Percentiles rank a stretch among this genome's conserved stretches.
phyloP scores from a whole-genome alignment of 2,797 vertebrate species.

The Tragopan temminckii region DNA sequence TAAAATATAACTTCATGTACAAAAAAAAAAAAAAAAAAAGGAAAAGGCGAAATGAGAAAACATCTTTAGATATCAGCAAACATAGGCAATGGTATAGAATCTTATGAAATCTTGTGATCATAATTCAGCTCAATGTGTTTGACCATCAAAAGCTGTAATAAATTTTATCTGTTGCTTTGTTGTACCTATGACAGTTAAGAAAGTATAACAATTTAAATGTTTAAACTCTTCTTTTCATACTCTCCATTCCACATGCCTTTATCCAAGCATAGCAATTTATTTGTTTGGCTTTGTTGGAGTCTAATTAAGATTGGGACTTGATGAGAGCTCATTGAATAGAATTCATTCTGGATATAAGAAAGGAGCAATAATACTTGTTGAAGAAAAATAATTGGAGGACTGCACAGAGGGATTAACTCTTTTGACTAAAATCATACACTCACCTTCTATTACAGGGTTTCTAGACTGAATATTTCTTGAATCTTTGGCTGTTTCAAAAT shows the following conservation, averaged over 20 bases:
- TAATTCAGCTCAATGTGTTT: constrained; percentile 31
- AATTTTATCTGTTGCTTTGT: constrained; percentile 36
- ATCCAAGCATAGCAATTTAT: constrained; percentile 56
- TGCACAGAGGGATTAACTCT: constrained; percentile 38
- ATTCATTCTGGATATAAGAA: constrained; percentile 53
- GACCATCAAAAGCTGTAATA: constrained; percentile 45
- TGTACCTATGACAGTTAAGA: constrained; percentile 22
- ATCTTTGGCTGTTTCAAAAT: constrained; percentile 55
- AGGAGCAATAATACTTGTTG: constrained; percentile 38
- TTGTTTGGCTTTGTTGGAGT: constrained; percentile 66
- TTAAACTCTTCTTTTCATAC: constrained; percentile 40
- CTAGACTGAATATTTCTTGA: constrained; percentile 35
- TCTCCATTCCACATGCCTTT: constrained; percentile 27
- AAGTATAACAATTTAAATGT: constrained; percentile 48
- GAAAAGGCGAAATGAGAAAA: constrained; percentile 3
- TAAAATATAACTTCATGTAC: constrained; percentile 32
- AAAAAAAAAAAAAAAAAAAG: neutral
- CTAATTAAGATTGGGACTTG: constrained; percentile 63
- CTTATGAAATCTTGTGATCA: constrained; percentile 9
- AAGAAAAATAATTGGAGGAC: constrained; percentile 66
- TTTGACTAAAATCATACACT: constrained; percentile 46
- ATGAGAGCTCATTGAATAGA: constrained; percentile 52
- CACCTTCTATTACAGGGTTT: constrained; percentile 4
- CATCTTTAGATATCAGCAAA: constrained; percentile 28
- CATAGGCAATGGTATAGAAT: neutral